Evolutionary conservation across 53 echinoderm and acorn worm genomes (phyloP).

Genomic region (Antedon mediterranea): DNA sequence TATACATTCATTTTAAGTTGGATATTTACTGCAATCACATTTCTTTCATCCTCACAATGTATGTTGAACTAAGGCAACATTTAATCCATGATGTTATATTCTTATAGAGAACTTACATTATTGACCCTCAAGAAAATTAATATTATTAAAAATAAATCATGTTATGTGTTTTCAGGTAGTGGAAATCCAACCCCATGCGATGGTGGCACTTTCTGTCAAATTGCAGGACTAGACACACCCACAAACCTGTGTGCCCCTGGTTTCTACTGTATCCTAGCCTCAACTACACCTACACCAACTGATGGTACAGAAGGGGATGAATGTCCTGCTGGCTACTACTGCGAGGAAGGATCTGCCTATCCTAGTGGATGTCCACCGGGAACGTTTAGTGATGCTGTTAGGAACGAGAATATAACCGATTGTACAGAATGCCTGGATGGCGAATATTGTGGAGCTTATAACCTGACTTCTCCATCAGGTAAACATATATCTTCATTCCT

Average conservation of each 20-base stretch:
- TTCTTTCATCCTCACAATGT: too few relatives aligned
- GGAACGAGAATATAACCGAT: slow-evolving; percentile 67
- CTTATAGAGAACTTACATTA: too few relatives aligned
- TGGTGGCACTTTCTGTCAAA: slow-evolving; percentile 82
- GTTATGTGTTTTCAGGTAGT: slow-evolving; percentile 53
- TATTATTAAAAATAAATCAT: too few relatives aligned
- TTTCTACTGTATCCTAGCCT: slow-evolving; percentile 71
- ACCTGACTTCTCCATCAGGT: slow-evolving; percentile 79
- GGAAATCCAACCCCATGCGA: slow-evolving; percentile 62
- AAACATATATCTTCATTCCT: too few relatives aligned
- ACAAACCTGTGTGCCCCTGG: slow-evolving; percentile 61
- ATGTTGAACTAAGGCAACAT: too few relatives aligned
- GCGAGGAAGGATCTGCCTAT: slow-evolving; percentile 52
- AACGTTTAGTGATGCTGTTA: slow-evolving; percentile 51
- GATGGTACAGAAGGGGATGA: slow-evolving; percentile 72
- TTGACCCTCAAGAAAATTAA: too few relatives aligned
- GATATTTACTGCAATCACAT: too few relatives aligned
- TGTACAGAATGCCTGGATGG: slow-evolving; percentile 62
- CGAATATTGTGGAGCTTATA: slow-evolving; percentile 86
- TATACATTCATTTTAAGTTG: too few relatives aligned
- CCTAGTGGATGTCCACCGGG: slow-evolving; percentile 68
- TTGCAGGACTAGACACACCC: slow-evolving; percentile 48
- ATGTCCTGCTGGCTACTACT: slow-evolving; percentile 90
- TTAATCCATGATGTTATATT: too few relatives aligned
- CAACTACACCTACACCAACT: slow-evolving; percentile 52